Evolutionary conservation across 1,140 invertebrate genomes (phyloP), one percentile per base, ranked within the genome.

Genomic region (Belonocnema kinseyi): DNA sequence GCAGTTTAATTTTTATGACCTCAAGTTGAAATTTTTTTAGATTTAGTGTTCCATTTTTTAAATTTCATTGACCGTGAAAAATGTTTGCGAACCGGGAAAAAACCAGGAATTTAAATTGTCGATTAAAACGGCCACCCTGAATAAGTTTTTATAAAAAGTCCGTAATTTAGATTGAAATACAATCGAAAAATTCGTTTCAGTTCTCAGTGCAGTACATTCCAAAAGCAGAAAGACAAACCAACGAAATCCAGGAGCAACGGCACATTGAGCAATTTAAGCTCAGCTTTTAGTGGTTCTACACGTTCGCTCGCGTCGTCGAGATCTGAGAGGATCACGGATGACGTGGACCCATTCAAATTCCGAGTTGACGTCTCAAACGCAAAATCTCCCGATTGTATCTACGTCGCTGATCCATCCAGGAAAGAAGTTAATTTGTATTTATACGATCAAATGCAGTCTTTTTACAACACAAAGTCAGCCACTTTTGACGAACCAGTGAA

Each of bases 371-470:
- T 94, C 3, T 52, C 92, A 1, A 88, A 90, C 21, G 90, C 89
- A 6, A 81, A 89, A 8, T 92, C 92, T 0, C 93, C 93, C 0
- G 92, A 92, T 16, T 86, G 88, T 10, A 90, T 94, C 58, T 94
- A 93, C 71, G 86, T 94, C 0, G 90, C 90, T 0, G 85, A 92
- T 7, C 79, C 84, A 3, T 85, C 86, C 6, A 88, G 89, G 40
- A 85, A 92, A 72, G 85, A 87, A 54, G 76, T 80, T 3, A 91
- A 92, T 40, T 82, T 86, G 8, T 81, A 88, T 1, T 80, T 94
- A 71, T 88, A 85, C 7, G 79, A 82, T 4, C 80, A 90, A 0
- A 90, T 94, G 82, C 92, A 93, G 79, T 86, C 88, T 16, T 92
- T 92, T 81, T 94, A 94, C 72, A 78, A 83, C 0, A 88, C 83